Evolutionary conservation across 2,113 vertebrate genomes (phyloP).

Genomic region (Platichthys flesus): DNA sequence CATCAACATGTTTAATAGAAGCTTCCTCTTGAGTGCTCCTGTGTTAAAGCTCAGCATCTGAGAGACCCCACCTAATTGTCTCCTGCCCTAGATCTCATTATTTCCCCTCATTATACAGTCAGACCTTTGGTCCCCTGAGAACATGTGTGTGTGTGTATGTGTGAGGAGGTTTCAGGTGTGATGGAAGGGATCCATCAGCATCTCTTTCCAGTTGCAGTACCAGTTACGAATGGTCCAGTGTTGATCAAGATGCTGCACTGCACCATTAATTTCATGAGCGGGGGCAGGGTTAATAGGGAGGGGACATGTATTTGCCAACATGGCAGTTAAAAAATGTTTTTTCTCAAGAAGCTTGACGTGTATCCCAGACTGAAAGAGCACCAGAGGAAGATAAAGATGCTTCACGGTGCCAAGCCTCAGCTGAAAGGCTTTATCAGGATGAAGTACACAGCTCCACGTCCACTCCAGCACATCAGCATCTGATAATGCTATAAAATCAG

Average conservation of each 20-base stretch:
- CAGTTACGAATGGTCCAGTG: conserved; percentile 30
- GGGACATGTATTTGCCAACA: conserved; percentile 13
- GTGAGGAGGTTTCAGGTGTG: conserved; percentile 25
- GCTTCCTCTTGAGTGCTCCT: conserved; percentile 56
- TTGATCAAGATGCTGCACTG: conserved; percentile 29
- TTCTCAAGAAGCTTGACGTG: neutral
- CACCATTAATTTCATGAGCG: conserved; percentile 25
- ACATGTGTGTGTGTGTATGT: neutral
- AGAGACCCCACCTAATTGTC: conserved; percentile 61
- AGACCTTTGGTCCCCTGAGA: conserved; percentile 30
- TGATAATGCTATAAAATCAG: conserved; percentile 53
- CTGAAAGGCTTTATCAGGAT: conserved; percentile 16
- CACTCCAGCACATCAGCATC: conserved; percentile 19
- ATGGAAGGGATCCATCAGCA: conserved; percentile 23
- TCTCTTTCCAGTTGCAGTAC: conserved; percentile 14
- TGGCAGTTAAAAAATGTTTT: conserved; percentile 16
- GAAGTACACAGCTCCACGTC: conserved; percentile 32
- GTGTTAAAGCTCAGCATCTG: conserved; percentile 55
- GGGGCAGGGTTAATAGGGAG: conserved; percentile 21
- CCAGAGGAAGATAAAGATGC: conserved; percentile 1
- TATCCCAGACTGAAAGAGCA: neutral
- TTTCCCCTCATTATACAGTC: conserved; percentile 53
- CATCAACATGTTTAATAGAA: conserved; percentile 46
- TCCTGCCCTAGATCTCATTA: conserved; percentile 64
- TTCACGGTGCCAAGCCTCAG: neutral